Conservation (phyloP, 2,888 invertebrate genomes). For the Dynastes grantii region DNA sequence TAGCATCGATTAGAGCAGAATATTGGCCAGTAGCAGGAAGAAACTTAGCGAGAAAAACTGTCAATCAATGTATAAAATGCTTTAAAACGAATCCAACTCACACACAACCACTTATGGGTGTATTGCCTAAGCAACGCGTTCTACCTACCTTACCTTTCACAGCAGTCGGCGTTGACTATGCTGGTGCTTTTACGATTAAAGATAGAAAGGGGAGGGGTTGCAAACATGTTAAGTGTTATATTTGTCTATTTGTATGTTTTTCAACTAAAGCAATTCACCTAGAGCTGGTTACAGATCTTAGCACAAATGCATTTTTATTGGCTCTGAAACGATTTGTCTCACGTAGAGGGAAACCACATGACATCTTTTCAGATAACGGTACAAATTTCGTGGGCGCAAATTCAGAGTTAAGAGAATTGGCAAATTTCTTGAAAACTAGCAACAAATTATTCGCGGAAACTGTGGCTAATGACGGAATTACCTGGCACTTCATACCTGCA, state of each 20-base stretch:
- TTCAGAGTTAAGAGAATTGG: not conserved
- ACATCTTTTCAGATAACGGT: constrained; percentile 53
- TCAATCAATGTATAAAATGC: constrained; percentile 52
- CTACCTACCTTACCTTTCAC: constrained; percentile 39
- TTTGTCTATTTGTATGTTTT: constrained; percentile 56
- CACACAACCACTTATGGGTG: constrained; percentile 54
- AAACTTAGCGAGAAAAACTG: constrained; percentile 49
- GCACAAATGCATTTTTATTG: constrained; percentile 53
- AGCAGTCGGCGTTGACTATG: constrained; percentile 37
- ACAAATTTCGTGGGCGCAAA: constrained; percentile 51
- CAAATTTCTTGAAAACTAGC: not conserved
- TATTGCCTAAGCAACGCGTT: constrained; percentile 52
- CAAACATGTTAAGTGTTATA: constrained; percentile 53
- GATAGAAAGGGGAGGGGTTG: constrained; percentile 35
- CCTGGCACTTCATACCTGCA: constrained; percentile 56
- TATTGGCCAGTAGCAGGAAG: constrained; percentile 55
- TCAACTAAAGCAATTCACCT: constrained; percentile 55
- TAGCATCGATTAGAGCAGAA: constrained; percentile 39
- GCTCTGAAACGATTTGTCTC: constrained; percentile 52
- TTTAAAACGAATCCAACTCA: constrained; percentile 29
- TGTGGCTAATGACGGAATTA: not conserved
- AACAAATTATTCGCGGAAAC: constrained; percentile 55
- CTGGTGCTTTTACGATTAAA: constrained; percentile 14
- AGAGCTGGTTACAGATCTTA: constrained; percentile 54
- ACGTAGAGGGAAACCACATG: constrained; percentile 50